Percentiles rank a stretch among this genome's conserved stretches.
Evolutionary conservation across 2,888 invertebrate species (phyloP).

Genomic region (Drosophila falleni): DNA sequence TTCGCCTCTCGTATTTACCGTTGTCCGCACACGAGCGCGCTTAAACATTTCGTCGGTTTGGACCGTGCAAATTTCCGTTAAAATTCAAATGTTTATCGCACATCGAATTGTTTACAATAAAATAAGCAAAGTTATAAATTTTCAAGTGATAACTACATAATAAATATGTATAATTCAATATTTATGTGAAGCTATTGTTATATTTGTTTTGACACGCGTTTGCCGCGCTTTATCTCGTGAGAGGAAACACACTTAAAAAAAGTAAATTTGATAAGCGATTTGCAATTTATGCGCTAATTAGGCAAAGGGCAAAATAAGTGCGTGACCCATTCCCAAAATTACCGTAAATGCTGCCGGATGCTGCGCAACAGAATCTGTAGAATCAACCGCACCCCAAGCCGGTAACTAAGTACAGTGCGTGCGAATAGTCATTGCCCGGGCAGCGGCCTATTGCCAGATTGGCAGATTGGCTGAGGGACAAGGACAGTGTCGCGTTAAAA

Average conservation of each 20-base stretch:
- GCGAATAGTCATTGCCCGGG: constrained; percentile 46
- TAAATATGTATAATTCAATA: neutral
- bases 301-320: constrained; percentile 30
- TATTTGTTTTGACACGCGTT: neutral
- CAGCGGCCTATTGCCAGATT: constrained; percentile 8
- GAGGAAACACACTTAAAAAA: constrained; percentile 2
- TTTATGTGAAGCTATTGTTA: neutral
- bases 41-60: constrained; percentile 43
- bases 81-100: constrained; percentile 17
- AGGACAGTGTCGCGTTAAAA: constrained; percentile 43
- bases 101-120: constrained; percentile 10
- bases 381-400: constrained; percentile 28
- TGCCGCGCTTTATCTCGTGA: constrained; percentile 13
- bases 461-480: constrained; percentile 2
- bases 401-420: constrained; percentile 49
- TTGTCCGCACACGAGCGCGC: constrained; percentile 48
- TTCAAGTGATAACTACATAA: neutral
- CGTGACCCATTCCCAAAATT: constrained; percentile 18
- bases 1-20: constrained; percentile 49
- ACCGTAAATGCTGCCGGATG: constrained; percentile 37
- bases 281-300: constrained; percentile 49
- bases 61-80: constrained; percentile 33
- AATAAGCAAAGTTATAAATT: neutral
- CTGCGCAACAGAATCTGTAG: constrained; percentile 55
- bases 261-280: constrained; percentile 11